phyloP scores from a whole-genome alignment of 2,797 vertebrate species.

The Pseudochromis fuscus region DNA sequence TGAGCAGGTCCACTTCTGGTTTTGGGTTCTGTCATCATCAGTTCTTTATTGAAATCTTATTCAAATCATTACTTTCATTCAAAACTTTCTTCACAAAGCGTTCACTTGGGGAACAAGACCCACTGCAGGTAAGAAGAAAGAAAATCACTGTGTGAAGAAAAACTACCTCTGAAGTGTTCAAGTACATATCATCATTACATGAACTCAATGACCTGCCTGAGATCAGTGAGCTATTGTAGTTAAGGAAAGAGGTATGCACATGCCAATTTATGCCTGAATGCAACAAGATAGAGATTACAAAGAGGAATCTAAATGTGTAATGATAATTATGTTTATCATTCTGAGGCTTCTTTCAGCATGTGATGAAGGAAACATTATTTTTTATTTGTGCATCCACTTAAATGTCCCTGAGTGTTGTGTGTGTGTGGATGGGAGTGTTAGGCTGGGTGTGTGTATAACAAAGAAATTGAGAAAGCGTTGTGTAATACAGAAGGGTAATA shows the following conservation, averaged over 20 bases:
- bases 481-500: slow-evolving; percentile 57
- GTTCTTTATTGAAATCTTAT: neutral
- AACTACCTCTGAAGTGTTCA: neutral
- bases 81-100: slow-evolving; percentile 35
- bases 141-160: slow-evolving; percentile 22
- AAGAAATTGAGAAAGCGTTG: slow-evolving; percentile 21
- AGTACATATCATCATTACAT: slow-evolving; percentile 13
- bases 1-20: neutral
- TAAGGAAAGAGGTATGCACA: neutral
- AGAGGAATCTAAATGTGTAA: neutral
- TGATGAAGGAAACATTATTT: slow-evolving; percentile 13
- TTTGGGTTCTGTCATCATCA: neutral
- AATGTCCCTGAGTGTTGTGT: slow-evolving; percentile 3
- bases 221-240: neutral
- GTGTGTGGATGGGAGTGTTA: slow-evolving; percentile 2
- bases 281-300: neutral
- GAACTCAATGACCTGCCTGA: slow-evolving; percentile 23
- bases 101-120: slow-evolving; percentile 7
- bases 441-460: slow-evolving; percentile 24
- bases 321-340: slow-evolving; percentile 13
- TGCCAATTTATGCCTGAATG: neutral
- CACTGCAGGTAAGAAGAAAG: neutral
- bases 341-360: neutral
- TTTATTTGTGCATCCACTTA: slow-evolving; percentile 19
- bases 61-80: slow-evolving; percentile 2